A percentile compares a stretch with the other conserved stretches of the same genome.
phyloP scores from a whole-genome alignment of 2,797 vertebrate genomes.

The Sphaeramia orbicularis region DNA sequence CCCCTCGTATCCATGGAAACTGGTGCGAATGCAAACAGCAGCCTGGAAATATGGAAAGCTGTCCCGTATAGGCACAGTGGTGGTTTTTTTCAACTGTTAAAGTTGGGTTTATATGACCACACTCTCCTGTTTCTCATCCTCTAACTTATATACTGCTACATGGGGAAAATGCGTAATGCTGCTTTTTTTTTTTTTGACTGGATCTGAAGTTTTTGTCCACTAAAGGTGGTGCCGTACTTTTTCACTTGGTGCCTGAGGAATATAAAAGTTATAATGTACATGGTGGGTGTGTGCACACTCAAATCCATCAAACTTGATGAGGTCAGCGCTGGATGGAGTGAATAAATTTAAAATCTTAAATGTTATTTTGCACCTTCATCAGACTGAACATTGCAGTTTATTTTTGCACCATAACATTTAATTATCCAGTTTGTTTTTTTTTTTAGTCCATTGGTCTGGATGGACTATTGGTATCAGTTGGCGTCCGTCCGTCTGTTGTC shows the following conservation, averaged over 20 bases:
- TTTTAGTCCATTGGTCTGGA: too few relatives aligned
- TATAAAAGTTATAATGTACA: too few relatives aligned
- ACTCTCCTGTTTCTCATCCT: slow-evolving; percentile 26
- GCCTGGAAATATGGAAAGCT: slow-evolving; percentile 70
- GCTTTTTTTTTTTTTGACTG: slow-evolving; percentile 1
- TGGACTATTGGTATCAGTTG: too few relatives aligned
- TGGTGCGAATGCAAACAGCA: slow-evolving; percentile 59
- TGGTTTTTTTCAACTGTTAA: slow-evolving; percentile 35
- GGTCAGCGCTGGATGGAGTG: too few relatives aligned
- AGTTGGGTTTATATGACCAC: slow-evolving; percentile 31
- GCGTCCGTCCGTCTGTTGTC: too few relatives aligned
- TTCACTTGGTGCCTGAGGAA: not conserved
- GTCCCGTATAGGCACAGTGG: slow-evolving; percentile 54
- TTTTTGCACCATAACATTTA: too few relatives aligned
- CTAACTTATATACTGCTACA: not conserved
- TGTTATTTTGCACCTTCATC: too few relatives aligned
- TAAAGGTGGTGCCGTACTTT: not conserved
- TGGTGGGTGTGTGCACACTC: too few relatives aligned
- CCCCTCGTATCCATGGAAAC: slow-evolving; percentile 75
- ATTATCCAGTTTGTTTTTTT: too few relatives aligned
- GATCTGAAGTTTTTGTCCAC: not conserved
- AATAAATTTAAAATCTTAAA: too few relatives aligned
- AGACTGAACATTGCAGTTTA: too few relatives aligned
- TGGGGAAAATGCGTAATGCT: not conserved
- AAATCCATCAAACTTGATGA: too few relatives aligned